phyloP scores from a whole-genome alignment of 1,140 invertebrate species.

The Papilio machaon region DNA sequence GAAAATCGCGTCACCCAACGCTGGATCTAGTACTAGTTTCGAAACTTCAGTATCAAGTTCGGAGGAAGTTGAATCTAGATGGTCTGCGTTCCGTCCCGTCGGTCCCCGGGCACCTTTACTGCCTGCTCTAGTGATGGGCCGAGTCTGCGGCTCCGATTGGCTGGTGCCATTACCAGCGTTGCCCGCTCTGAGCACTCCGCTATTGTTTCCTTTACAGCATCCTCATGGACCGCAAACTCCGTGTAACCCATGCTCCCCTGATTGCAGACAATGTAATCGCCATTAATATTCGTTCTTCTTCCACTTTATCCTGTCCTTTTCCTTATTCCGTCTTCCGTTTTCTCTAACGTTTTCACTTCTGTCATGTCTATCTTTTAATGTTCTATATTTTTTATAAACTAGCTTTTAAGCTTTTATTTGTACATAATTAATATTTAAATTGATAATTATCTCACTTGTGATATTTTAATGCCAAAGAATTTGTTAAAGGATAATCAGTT shows the following conservation, averaged over 20 bases:
- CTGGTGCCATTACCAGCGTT: slow-evolving; percentile 69
- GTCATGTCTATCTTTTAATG: background rate
- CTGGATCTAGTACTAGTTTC: slow-evolving; percentile 49
- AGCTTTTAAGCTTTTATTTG: background rate
- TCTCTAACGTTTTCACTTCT: background rate
- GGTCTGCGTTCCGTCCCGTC: slow-evolving; percentile 76
- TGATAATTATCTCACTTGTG: slow-evolving; percentile 18
- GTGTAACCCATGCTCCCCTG: slow-evolving; percentile 64
- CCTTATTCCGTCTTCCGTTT: background rate
- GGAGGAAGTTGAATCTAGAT: slow-evolving; percentile 63
- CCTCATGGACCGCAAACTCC: slow-evolving; percentile 58
- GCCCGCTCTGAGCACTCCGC: slow-evolving; percentile 63
- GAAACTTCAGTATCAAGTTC: slow-evolving; percentile 67
- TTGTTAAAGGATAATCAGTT: background rate
- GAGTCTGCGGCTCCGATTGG: slow-evolving; percentile 77
- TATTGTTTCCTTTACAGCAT: slow-evolving; percentile 68
- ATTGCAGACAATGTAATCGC: slow-evolving; percentile 72
- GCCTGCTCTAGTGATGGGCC: slow-evolving; percentile 72
- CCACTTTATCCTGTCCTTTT: background rate
- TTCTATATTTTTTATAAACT: background rate
- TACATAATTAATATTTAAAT: slow-evolving; percentile 32
- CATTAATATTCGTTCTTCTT: slow-evolving; percentile 49
- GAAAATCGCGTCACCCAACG: slow-evolving; percentile 47
- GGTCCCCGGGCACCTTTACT: slow-evolving; percentile 67
- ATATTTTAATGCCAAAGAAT: slow-evolving; percentile 43